These are phyloP conservation scores for Pheosia gnoma DNA, from an alignment of 2,888 invertebrate genomes.

Conservation along the genomic window DNA sequence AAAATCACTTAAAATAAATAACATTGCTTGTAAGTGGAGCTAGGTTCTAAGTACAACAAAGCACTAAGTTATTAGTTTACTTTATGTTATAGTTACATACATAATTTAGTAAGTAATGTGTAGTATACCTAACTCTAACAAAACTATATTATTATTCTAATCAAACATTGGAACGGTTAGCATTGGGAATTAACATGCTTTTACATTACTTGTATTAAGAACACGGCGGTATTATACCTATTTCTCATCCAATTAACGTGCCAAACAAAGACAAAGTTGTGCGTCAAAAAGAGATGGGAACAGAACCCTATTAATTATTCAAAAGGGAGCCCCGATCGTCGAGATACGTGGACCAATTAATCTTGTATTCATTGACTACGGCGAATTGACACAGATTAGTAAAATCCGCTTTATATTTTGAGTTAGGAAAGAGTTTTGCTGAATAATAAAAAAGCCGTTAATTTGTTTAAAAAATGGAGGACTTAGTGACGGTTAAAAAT, in stretches of 20 bases:
- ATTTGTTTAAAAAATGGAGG: slow-evolving; percentile 12
- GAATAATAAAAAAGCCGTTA: slow-evolving; percentile 7
- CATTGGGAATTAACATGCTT: slow-evolving; percentile 26
- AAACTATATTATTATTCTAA: slow-evolving; percentile 10
- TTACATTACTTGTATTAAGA: slow-evolving; percentile 25
- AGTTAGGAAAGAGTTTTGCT: slow-evolving; percentile 27
- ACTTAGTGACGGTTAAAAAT: too few relatives aligned
- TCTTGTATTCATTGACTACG: slow-evolving; percentile 59
- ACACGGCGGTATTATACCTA: slow-evolving; percentile 20
- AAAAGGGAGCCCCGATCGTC: slow-evolving; percentile 46
- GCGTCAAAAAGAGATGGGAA: slow-evolving; percentile 15
- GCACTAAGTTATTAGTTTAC: too few relatives aligned
- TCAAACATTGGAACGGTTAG: slow-evolving; percentile 10
- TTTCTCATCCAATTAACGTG: slow-evolving; percentile 34
- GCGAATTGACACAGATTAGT: slow-evolving; percentile 58
- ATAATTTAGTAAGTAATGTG: too few relatives aligned
- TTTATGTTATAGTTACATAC: too few relatives aligned
- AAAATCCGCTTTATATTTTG: slow-evolving; percentile 40
- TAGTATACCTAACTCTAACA: neutral
- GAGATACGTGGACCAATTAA: slow-evolving; percentile 54
- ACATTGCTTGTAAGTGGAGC: too few relatives aligned
- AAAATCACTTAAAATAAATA: too few relatives aligned
- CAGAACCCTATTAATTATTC: slow-evolving; percentile 51
- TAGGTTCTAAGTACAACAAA: too few relatives aligned
- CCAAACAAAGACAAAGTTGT: slow-evolving; percentile 12